These are phyloP conservation scores for Ptychodera flava DNA, from an alignment of 35 echinoderm and acorn worm species.

Conservation along the genomic window DNA sequence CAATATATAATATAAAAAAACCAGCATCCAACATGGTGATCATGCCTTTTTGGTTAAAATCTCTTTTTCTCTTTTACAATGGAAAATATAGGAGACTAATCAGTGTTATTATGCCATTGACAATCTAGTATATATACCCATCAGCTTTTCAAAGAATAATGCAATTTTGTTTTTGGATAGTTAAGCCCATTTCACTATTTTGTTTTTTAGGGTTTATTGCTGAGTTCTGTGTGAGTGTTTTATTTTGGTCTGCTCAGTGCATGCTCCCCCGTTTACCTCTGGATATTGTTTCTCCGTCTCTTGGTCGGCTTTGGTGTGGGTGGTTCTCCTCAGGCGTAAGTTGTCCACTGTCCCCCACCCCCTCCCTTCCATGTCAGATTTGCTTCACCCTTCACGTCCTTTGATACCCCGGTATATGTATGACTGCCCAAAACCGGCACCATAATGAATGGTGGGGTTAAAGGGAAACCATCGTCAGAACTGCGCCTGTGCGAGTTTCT, in stretches of 20 bases:
- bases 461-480: no score
- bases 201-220: slow-evolving; percentile 25
- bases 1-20: no score
- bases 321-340: slow-evolving; percentile 39
- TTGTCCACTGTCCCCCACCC: not conserved
- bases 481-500: no score
- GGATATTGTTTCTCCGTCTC: slow-evolving; percentile 33
- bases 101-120: no score
- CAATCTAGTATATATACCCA: no score
- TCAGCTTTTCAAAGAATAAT: no score
- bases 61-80: no score
- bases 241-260: slow-evolving; percentile 40
- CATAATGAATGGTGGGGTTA: not conserved
- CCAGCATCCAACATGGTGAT: no score
- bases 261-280: slow-evolving; percentile 21
- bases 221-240: slow-evolving; percentile 28
- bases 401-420: not conserved
- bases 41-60: no score
- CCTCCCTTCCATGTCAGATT: not conserved
- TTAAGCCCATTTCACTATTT: no score
- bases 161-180: no score
- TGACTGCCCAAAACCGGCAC: not conserved
- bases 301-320: slow-evolving; percentile 36
- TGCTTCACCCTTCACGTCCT: not conserved
- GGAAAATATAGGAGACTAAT: no score